Percentiles rank a stretch among this genome's conserved stretches.
Evolutionary conservation across 2,797 vertebrate species (phyloP).

Genomic region (Coluber constrictor): DNA sequence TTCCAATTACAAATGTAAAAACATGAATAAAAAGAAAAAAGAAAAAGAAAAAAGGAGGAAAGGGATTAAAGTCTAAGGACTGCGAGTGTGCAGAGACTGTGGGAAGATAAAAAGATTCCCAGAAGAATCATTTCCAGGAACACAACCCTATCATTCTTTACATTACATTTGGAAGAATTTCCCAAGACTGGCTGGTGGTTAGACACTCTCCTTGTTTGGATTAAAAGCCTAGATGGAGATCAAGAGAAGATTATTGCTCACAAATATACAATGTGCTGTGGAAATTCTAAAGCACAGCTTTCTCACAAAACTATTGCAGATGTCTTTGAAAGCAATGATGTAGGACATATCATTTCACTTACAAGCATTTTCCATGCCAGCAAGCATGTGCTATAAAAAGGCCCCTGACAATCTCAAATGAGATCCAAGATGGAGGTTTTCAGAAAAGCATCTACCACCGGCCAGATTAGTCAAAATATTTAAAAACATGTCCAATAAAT

Average conservation of each 20-base stretch:
- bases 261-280: background rate
- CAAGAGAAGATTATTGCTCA: background rate
- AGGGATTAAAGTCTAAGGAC: background rate
- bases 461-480: too few relatives aligned
- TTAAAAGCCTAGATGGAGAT: background rate
- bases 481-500: too few relatives aligned
- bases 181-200: background rate
- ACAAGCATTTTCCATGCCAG: background rate
- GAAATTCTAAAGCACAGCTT: slow-evolving; percentile 5
- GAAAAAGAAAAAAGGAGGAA: background rate
- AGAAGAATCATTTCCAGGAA: slow-evolving; percentile 6
- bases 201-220: background rate
- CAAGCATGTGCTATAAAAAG: background rate
- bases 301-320: slow-evolving; percentile 28
- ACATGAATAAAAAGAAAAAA: background rate
- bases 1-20: slow-evolving; percentile 24
- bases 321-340: slow-evolving; percentile 2
- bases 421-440: background rate
- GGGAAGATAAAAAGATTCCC: background rate
- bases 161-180: slow-evolving; percentile 13
- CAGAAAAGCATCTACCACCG: background rate
- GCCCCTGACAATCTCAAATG: background rate
- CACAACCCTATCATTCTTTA: slow-evolving; percentile 6
- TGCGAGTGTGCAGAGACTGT: background rate
- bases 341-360: slow-evolving; percentile 14